Evolutionary conservation across 2,888 invertebrate species (phyloP).

Genomic region (Cataglyphis rosenhaueri): DNA sequence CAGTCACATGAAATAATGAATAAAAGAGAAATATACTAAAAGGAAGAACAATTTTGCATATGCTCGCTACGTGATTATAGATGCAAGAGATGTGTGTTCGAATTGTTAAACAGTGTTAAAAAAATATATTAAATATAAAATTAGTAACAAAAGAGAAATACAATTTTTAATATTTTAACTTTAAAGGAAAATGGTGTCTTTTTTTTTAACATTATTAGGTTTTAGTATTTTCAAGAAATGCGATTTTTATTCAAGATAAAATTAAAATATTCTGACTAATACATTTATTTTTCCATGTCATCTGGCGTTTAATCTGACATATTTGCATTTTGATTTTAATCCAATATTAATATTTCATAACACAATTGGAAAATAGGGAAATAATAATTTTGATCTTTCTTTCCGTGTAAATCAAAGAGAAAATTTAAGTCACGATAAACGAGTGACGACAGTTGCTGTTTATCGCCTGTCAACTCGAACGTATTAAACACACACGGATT

Average conservation of each 20-base stretch:
- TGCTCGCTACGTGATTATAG: neutral
- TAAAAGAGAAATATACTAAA: constrained; percentile 15
- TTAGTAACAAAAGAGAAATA: neutral
- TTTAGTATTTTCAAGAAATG: neutral
- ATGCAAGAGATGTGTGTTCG: neutral
- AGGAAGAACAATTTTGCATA: constrained; percentile 1
- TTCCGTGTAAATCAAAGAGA: neutral
- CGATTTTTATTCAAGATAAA: neutral
- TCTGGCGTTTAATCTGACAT: neutral
- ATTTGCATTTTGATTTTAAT: neutral
- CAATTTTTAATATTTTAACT: neutral
- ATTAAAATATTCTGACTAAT: neutral
- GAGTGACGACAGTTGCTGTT: neutral
- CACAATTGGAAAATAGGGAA: neutral
- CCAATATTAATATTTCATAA: neutral
- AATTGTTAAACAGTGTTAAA: neutral
- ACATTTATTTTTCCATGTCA: neutral
- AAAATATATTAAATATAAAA: constrained; percentile 12
- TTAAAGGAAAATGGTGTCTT: neutral
- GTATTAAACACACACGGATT: neutral
- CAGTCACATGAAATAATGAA: constrained; percentile 48
- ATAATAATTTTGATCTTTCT: neutral
- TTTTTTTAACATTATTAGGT: neutral
- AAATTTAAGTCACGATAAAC: neutral
- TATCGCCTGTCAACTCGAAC: neutral